phyloP scores from a whole-genome alignment of 2,113 vertebrate genomes.

The Pollimyrus isidori region DNA sequence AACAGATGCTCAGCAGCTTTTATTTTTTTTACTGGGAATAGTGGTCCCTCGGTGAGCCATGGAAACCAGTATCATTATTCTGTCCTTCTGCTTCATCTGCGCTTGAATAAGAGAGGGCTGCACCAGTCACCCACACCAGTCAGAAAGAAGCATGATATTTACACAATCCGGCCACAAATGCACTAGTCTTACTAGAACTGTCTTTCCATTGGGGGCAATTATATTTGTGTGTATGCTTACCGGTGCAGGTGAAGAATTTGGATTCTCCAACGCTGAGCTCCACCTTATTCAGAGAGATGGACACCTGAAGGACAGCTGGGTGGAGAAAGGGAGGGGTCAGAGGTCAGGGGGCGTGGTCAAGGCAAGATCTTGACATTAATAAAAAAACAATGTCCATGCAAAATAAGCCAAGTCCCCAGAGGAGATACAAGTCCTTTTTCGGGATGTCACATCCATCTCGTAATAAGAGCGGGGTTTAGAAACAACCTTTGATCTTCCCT shows the following conservation, averaged over 20 bases:
- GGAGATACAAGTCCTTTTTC: neutral
- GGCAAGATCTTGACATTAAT: neutral
- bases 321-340: conserved; percentile 33
- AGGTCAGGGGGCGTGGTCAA: neutral
- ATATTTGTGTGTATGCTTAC: conserved; percentile 50
- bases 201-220: neutral
- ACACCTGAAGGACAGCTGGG: conserved; percentile 88
- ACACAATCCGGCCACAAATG: neutral
- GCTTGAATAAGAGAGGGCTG: neutral
- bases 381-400: neutral
- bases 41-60: neutral
- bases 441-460: neutral
- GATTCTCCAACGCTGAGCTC: conserved; percentile 96
- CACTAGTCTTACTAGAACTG: neutral
- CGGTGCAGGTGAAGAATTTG: conserved; percentile 98
- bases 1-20: neutral
- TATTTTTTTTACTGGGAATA: conserved; percentile 6
- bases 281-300: conserved; percentile 95
- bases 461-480: neutral
- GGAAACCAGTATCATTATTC: conserved; percentile 1
- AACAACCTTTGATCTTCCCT: conserved; percentile 2
- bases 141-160: neutral
- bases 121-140: neutral
- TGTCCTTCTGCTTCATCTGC: neutral
- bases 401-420: neutral